Evolutionary conservation across 2,888 invertebrate species (phyloP).

Genomic region (Heliconius aoede): DNA sequence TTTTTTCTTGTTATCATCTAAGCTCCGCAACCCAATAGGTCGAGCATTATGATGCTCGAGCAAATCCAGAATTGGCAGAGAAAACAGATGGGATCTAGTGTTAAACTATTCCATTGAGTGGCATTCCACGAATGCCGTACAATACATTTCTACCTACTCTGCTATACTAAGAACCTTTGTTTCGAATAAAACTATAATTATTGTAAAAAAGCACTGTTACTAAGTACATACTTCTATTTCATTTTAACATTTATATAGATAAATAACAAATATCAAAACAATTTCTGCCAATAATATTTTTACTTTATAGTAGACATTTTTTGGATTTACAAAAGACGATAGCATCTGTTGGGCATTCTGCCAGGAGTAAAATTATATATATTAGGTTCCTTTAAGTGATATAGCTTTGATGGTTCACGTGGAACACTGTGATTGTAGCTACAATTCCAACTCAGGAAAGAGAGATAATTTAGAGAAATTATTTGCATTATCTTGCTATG

Average conservation of each 20-base stretch:
- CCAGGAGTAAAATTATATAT: slow-evolving; percentile 9
- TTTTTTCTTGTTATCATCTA: too few species aligned
- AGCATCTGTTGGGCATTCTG: slow-evolving; percentile 20
- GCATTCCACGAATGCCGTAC: too few species aligned
- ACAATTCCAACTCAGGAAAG: not conserved
- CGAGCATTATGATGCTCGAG: too few species aligned
- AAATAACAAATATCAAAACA: not conserved
- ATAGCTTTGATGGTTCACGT: not conserved
- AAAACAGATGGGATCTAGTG: too few species aligned
- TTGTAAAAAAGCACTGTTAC: not conserved
- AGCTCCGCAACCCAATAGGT: too few species aligned
- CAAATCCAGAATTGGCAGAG: too few species aligned
- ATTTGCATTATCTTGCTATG: too few species aligned
- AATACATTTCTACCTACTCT: too few species aligned
- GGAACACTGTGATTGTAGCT: not conserved
- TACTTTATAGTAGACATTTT: not conserved
- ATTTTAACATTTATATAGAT: not conserved
- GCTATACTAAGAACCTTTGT: too few species aligned
- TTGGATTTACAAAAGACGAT: slow-evolving; percentile 8
- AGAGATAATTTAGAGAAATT: not conserved
- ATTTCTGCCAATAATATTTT: not conserved
- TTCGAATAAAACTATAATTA: not conserved
- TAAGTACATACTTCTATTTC: not conserved
- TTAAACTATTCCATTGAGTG: too few species aligned
- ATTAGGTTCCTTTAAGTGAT: slow-evolving; percentile 1